phyloP scores from a whole-genome alignment of 2,797 vertebrate species.

The Aratinga solstitialis region DNA sequence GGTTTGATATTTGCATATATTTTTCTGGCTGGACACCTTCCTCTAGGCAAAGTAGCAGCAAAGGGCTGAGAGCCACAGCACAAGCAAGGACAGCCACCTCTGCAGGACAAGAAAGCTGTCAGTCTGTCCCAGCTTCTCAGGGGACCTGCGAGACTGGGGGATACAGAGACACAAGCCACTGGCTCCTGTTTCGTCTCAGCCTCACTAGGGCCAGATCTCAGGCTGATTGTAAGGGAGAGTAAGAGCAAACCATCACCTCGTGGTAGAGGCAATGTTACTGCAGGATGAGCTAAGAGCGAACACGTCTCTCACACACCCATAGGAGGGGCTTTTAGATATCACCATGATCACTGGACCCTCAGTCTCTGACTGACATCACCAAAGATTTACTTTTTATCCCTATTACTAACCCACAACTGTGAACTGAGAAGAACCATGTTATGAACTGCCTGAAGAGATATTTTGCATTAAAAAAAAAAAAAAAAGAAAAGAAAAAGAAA shows the following conservation, averaged over 20 bases:
- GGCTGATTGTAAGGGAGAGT: neutral
- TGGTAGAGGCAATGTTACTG: neutral
- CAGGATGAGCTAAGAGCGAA: conserved; percentile 46
- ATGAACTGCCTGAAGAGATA: neutral
- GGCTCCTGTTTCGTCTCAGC: neutral
- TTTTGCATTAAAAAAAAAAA: neutral
- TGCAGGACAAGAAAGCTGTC: neutral
- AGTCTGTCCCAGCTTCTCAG: neutral
- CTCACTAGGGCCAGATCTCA: neutral
- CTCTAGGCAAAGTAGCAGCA: neutral
- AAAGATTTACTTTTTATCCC: neutral
- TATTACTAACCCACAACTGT: neutral
- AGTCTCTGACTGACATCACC: neutral
- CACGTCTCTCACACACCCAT: neutral
- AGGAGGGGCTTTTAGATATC: conserved; percentile 48
- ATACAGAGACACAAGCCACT: accelerated
- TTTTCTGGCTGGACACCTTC: neutral
- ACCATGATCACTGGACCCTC: neutral
- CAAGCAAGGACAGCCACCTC: neutral
- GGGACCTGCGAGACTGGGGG: accelerated
- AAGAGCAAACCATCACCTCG: neutral
- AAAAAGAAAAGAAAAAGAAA: neutral
- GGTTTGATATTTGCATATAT: neutral
- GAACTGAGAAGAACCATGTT: neutral
- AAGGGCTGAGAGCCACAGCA: neutral